These are phyloP conservation scores for Apocrypta bakeri DNA, from an alignment of 1,140 invertebrate genomes.

Conservation along the genomic window DNA sequence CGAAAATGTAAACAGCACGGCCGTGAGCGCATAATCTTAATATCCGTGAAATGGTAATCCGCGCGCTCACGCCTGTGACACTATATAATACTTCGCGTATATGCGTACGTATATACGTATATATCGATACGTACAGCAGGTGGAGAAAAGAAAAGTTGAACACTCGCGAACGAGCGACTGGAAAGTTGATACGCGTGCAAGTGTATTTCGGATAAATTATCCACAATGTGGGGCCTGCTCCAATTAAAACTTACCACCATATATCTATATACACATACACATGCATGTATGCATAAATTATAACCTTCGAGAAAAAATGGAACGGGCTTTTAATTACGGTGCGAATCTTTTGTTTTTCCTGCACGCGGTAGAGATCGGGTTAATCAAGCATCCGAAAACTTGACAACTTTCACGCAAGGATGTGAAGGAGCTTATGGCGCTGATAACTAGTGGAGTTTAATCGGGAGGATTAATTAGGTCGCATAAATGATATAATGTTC, in stretches of 20 bases:
- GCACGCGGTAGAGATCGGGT: background rate
- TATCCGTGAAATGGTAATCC: slow-evolving; percentile 1
- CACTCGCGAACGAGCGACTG: background rate
- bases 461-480: no score
- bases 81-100: no score
- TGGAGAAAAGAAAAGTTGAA: slow-evolving; percentile 3
- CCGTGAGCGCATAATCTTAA: background rate
- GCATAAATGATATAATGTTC: no score
- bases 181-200: background rate
- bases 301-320: no score
- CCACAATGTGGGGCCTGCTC: background rate
- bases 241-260: background rate
- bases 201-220: background rate
- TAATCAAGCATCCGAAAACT: background rate
- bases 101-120: no score
- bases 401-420: background rate
- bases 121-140: no score
- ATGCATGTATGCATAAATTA: no score
- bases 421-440: no score
- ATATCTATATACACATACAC: no score
- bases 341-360: background rate
- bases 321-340: background rate
- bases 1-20: background rate
- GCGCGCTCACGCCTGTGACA: background rate
- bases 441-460: no score